phyloP scores from a whole-genome alignment of 2,113 vertebrate genomes.

The Stomatorhinus ivindoensis region DNA sequence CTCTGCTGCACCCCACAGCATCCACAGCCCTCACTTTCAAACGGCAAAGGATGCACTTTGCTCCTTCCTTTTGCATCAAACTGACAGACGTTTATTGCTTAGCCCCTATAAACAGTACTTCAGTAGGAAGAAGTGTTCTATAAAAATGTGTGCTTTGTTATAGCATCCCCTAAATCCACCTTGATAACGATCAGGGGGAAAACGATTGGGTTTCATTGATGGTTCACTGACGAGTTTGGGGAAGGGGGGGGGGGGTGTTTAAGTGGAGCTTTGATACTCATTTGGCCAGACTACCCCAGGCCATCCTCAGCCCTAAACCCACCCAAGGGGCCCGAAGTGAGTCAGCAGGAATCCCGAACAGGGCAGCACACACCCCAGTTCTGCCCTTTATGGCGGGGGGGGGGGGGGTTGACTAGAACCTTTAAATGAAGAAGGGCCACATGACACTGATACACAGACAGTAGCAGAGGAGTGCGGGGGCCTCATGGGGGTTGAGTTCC shows the following conservation, averaged over 20 bases:
- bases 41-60: background rate
- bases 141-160: background rate
- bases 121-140: background rate
- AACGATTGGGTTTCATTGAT: background rate
- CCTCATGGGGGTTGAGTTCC: constrained; percentile 21
- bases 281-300: background rate
- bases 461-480: constrained; percentile 22
- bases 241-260: background rate
- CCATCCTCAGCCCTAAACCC: background rate
- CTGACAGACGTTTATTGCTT: background rate
- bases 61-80: background rate
- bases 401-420: constrained; percentile 27
- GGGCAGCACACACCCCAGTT: too few relatives aligned
- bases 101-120: background rate
- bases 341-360: background rate
- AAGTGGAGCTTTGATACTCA: background rate
- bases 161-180: background rate
- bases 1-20: background rate
- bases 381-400: background rate
- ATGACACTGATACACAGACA: constrained; percentile 23
- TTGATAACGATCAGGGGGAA: background rate
- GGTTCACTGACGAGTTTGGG: background rate
- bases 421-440: constrained; percentile 28
- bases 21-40: background rate
- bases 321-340: background rate